Evolutionary conservation across 30 jellyfish, hydroid and myxozoan genomes (phyloP).

Genomic region (Clytia hemisphaerica): DNA sequence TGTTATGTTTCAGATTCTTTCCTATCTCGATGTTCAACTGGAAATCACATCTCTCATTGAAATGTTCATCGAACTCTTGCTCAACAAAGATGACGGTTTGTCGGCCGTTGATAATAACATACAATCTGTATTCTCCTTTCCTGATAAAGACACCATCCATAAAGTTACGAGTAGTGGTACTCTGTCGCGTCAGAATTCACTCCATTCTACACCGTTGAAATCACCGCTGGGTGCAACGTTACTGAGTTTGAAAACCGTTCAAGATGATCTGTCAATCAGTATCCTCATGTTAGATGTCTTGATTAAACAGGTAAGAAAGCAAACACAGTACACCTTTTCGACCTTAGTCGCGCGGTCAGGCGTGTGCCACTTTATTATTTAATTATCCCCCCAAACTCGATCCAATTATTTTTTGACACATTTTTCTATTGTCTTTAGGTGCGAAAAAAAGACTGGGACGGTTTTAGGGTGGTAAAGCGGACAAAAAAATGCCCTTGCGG

Average conservation of each 20-base stretch:
- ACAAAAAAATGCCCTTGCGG: too few relatives aligned
- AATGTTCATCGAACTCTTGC: slow-evolving; percentile 40
- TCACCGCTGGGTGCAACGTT: slow-evolving; percentile 37
- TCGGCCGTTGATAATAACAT: slow-evolving; percentile 7
- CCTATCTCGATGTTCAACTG: slow-evolving; percentile 58
- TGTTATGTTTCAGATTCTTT: slow-evolving; percentile 46
- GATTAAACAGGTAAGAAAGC: slow-evolving; percentile 59
- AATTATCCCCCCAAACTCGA: not conserved
- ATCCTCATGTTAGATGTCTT: slow-evolving; percentile 70
- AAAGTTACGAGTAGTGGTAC: slow-evolving; percentile 10
- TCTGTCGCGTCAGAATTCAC: slow-evolving; percentile 17
- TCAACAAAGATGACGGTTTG: slow-evolving; percentile 28
- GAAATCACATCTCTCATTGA: slow-evolving; percentile 34
- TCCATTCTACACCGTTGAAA: slow-evolving; percentile 35
- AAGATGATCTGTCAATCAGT: slow-evolving; percentile 39
- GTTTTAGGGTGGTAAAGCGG: too few relatives aligned
- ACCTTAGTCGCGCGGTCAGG: not conserved
- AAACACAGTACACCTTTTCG: not conserved
- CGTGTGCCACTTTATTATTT: not conserved
- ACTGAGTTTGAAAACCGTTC: slow-evolving; percentile 30
- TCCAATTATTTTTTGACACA: too few relatives aligned
- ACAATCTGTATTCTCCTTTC: slow-evolving; percentile 68
- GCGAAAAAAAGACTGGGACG: too few relatives aligned
- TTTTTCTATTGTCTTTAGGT: too few relatives aligned
- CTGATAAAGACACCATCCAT: slow-evolving; percentile 44